These are phyloP conservation scores for Labrus mixtus DNA, from an alignment of 2,113 vertebrate genomes.

Conservation along the genomic window DNA sequence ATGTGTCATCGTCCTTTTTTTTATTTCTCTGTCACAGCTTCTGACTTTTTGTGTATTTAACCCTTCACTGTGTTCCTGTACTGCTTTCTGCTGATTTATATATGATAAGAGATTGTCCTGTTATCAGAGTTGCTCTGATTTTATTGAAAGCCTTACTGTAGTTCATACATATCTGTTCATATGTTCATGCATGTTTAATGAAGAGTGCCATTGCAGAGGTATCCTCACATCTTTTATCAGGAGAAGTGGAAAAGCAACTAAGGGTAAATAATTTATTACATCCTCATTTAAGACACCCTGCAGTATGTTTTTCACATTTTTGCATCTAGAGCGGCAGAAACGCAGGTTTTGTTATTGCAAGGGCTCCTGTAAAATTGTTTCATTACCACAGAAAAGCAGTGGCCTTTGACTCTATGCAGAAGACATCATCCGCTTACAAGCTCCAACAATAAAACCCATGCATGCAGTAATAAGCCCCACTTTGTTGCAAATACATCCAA, in stretches of 20 bases:
- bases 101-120: too few species aligned
- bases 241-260: neutral
- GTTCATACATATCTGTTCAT: too few species aligned
- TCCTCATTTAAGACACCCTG: conserved; percentile 57
- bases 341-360: conserved; percentile 53
- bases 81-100: too few species aligned
- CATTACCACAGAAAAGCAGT: conserved; percentile 73
- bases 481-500: conserved; percentile 84
- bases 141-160: too few species aligned
- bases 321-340: conserved; percentile 53
- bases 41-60: too few species aligned
- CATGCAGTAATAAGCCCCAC: conserved; percentile 74
- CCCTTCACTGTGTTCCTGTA: too few species aligned
- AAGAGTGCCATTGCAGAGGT: too few species aligned
- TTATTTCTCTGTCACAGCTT: too few species aligned
- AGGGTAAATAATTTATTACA: conserved; percentile 54
- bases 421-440: conserved; percentile 78
- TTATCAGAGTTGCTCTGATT: too few species aligned
- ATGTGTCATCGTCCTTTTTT: too few species aligned
- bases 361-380: conserved; percentile 78
- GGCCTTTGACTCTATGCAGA: conserved; percentile 79
- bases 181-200: too few species aligned
- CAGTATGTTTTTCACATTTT: conserved; percentile 30
- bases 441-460: conserved; percentile 79
- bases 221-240: neutral